Conservation (phyloP, 2,797 vertebrate genomes). For the Acanthiza pusilla region DNA sequence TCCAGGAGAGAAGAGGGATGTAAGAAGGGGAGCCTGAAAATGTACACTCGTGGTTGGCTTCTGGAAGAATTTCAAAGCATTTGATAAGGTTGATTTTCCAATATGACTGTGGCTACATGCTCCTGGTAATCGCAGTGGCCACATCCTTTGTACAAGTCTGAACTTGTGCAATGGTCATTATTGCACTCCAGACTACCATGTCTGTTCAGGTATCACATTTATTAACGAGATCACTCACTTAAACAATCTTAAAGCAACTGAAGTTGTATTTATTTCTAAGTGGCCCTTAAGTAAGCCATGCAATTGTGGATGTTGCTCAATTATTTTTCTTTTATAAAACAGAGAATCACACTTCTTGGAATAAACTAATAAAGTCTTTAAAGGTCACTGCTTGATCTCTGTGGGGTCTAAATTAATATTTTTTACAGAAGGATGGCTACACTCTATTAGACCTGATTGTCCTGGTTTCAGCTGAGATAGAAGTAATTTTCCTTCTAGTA, state of each 20-base stretch:
- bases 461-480: neutral
- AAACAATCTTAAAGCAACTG: neutral
- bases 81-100: neutral
- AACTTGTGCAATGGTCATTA: neutral
- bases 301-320: neutral
- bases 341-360: neutral
- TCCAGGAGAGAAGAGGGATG: neutral
- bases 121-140: neutral
- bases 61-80: neutral
- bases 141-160: neutral
- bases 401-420: neutral
- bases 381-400: neutral
- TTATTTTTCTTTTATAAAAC: neutral
- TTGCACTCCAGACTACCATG: neutral
- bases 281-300: neutral
- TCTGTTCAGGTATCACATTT: neutral
- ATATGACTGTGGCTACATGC: neutral
- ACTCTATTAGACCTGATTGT: neutral
- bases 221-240: neutral
- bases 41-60: accelerated
- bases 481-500: neutral
- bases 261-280: neutral
- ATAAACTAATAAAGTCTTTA: neutral
- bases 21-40: neutral
- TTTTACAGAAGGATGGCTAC: neutral